Base-by-base conservation (phyloP, 1,140 invertebrate species). In the Sipha flava region DNA sequence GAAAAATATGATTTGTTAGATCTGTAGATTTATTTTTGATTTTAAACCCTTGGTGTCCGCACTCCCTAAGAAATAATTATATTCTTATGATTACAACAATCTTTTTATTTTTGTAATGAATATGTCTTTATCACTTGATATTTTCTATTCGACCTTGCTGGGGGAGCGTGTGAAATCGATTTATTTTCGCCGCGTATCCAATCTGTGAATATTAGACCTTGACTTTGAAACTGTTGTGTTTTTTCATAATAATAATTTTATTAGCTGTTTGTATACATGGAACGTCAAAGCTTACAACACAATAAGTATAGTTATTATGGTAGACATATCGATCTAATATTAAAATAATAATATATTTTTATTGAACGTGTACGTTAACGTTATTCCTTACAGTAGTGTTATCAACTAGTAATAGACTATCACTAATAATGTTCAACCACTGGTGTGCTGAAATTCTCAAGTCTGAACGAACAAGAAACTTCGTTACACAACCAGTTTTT, bases 191-290 rank as follows among this genome's bases (percentile, higher is more conserved):
- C 23, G 68, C 43, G 43, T 54, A 54, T 75, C 47, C 47, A 54
- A 75, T 75, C 47, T 54, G 9, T 45, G 40, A 47, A 31, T 75
- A 21, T 52, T 23, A 34, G 37, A 54, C 47, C 45, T 75, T 75
- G 70, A 54, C 70, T 75, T 75, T 75, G 70, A 75, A 54, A 75
- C 47, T 52, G 12, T 3, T 29, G 34, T 26, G 21, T 68, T 68
- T 29, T 40, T 47, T 45, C 16, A 6, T 70, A 66, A 43, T 66
- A 29, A 29, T 23, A n/a, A 4, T n/a, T n/a, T 49, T 49, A 3
- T 49, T 49, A 40, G 16, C 21, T 1, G 37, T 66, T 4, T 23
- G 21, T 66, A 29, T 31, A 34, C 18, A n/a, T n/a, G 10, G 21
- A 6, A 40, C 34, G 12, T 43, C 21, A n/a, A 66, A 37, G 37